These are phyloP conservation scores for Ptychochromis oligacanthus DNA, from an alignment of 2,113 vertebrate species.

Conservation along the genomic window DNA sequence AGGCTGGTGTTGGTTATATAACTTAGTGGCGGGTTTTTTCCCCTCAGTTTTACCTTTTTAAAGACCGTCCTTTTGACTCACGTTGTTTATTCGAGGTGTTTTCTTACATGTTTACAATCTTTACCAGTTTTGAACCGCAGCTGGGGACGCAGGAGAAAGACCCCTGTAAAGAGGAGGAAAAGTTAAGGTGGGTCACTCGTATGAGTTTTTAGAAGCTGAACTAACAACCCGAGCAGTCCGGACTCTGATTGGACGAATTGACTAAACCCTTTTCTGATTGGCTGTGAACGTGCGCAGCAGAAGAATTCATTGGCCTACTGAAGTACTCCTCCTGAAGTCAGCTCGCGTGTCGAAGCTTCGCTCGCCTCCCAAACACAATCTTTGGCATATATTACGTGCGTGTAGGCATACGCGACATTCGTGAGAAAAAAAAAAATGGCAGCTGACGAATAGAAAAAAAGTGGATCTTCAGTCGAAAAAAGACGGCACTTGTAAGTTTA, in stretches of 20 bases:
- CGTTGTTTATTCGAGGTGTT: neutral
- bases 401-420: slow-evolving; percentile 69
- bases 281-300: neutral
- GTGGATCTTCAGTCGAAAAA: slow-evolving; percentile 62
- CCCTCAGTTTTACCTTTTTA: neutral
- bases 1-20: neutral
- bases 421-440: slow-evolving; percentile 78
- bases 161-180: slow-evolving; percentile 10
- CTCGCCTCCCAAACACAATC: slow-evolving; percentile 19
- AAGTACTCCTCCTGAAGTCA: neutral
- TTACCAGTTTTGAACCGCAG: slow-evolving; percentile 17
- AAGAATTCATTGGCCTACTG: slow-evolving; percentile 18
- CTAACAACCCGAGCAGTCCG: neutral
- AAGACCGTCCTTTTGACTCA: neutral
- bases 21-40: neutral
- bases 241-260: slow-evolving; percentile 44
- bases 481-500: slow-evolving; percentile 65
- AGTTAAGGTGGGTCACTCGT: slow-evolving; percentile 7
- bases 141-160: slow-evolving; percentile 1
- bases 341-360: neutral
- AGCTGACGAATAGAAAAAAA: slow-evolving; percentile 75
- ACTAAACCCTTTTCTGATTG: slow-evolving; percentile 19
- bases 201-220: slow-evolving; percentile 1
- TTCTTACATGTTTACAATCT: neutral
- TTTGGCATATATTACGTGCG: slow-evolving; percentile 69